Evolutionary conservation across 2,113 vertebrate species (phyloP).

Genomic region (Halichoeres trimaculatus): DNA sequence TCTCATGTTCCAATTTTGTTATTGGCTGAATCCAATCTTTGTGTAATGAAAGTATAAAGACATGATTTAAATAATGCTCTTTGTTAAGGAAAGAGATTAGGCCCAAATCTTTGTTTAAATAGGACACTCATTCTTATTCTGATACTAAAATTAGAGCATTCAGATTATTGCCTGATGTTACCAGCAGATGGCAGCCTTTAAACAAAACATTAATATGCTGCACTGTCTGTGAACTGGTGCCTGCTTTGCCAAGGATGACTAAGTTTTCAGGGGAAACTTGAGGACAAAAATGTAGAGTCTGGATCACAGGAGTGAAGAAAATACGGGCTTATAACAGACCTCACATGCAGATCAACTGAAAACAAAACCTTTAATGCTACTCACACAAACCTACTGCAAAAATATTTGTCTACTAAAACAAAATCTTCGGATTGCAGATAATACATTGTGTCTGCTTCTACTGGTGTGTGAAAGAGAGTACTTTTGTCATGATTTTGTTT

Average conservation of each 20-base stretch:
- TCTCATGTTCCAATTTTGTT: not conserved
- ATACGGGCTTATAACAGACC: not conserved
- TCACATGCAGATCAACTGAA: not conserved
- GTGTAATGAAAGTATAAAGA: not conserved
- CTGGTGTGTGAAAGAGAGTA: slow-evolving; percentile 20
- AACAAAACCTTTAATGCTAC: not conserved
- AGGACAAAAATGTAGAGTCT: not conserved
- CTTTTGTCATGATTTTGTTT: slow-evolving; percentile 1
- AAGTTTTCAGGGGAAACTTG: not conserved
- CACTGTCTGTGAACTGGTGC: too few species aligned
- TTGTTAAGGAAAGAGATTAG: not conserved
- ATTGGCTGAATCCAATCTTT: not conserved
- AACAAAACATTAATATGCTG: not conserved
- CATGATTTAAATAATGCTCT: not conserved
- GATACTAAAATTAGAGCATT: not conserved
- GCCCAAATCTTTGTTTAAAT: not conserved
- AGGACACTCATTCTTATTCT: not conserved
- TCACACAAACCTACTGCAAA: slow-evolving; percentile 4
- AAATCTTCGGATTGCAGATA: slow-evolving; percentile 6
- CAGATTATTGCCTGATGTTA: not conserved
- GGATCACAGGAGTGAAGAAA: not conserved
- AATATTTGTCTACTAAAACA: not conserved
- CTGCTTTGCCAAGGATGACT: not conserved
- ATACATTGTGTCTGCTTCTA: slow-evolving; percentile 4
- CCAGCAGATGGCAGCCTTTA: slow-evolving; percentile 72